Evolutionary conservation across 2,888 invertebrate species (phyloP).

Genomic region (Lasioglossum zephyrum): DNA sequence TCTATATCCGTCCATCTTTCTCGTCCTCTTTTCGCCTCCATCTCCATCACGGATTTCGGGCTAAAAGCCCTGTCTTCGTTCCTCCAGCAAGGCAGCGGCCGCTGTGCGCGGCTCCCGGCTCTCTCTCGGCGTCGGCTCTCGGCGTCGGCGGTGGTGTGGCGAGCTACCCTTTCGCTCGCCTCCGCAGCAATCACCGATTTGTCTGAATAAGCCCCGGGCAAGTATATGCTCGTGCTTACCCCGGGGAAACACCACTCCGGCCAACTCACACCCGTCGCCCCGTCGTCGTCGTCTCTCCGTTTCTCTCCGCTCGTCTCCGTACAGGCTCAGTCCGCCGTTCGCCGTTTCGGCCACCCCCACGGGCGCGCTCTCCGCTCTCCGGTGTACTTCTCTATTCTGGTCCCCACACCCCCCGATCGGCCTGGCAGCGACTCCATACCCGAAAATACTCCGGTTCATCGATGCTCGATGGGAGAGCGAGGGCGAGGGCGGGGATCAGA

Average conservation of each 20-base stretch:
- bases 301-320: background rate
- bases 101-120: background rate
- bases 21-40: conserved; percentile 58
- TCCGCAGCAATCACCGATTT: conserved; percentile 83
- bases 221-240: conserved; percentile 81
- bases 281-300: background rate
- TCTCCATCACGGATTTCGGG: conserved; percentile 55
- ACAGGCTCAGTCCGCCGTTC: background rate
- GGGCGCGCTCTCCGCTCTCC: conserved; percentile 26
- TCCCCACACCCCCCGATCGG: conserved; percentile 51
- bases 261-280: conserved; percentile 67
- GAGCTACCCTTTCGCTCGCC: conserved; percentile 80
- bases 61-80: conserved; percentile 59
- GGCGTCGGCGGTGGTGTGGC: conserved; percentile 32
- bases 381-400: conserved; percentile 45
- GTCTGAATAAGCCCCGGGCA: conserved; percentile 83
- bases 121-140: background rate
- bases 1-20: conserved; percentile 62
- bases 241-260: conserved; percentile 79
- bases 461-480: conserved; percentile 77
- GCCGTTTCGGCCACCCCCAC: background rate
- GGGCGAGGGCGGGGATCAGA: conserved; percentile 14
- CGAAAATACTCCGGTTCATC: conserved; percentile 76
- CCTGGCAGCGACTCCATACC: conserved; percentile 57
- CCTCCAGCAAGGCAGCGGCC: conserved; percentile 50